phyloP scores from a whole-genome alignment of 2,888 invertebrate genomes.

The Netelia melanura region DNA sequence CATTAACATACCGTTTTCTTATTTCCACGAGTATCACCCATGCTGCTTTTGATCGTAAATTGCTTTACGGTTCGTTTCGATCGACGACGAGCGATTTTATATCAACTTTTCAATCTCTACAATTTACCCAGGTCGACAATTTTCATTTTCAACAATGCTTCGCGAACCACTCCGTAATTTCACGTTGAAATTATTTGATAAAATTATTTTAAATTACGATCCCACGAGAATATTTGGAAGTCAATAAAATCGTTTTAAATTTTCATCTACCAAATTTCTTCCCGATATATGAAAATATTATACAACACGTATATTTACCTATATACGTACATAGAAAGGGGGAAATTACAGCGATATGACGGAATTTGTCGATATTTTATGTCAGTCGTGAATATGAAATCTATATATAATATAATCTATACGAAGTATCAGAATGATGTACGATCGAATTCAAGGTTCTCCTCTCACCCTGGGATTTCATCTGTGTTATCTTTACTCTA shows the following conservation, averaged over 20 bases:
- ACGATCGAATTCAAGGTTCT: slow-evolving; percentile 20
- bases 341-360: background rate
- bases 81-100: slow-evolving; percentile 9
- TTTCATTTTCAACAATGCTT: background rate
- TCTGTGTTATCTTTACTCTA: slow-evolving; percentile 44
- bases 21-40: slow-evolving; percentile 19
- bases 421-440: slow-evolving; percentile 14
- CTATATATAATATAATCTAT: background rate
- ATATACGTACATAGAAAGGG: background rate
- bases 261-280: background rate
- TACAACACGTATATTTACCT: background rate
- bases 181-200: background rate
- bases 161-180: background rate
- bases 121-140: background rate
- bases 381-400: background rate
- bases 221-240: background rate
- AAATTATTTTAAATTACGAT: background rate
- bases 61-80: slow-evolving; percentile 16
- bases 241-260: background rate
- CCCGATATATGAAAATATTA: background rate
- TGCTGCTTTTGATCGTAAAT: slow-evolving; percentile 37
- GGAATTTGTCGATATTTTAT: slow-evolving; percentile 25
- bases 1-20: slow-evolving; percentile 47
- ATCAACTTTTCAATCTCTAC: background rate
- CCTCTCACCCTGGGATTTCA: slow-evolving; percentile 13